Evolutionary conservation across 2,888 invertebrate genomes (phyloP), one percentile per base, ranked within the genome.

Genomic region (Caenorhabditis zanzibari): DNA sequence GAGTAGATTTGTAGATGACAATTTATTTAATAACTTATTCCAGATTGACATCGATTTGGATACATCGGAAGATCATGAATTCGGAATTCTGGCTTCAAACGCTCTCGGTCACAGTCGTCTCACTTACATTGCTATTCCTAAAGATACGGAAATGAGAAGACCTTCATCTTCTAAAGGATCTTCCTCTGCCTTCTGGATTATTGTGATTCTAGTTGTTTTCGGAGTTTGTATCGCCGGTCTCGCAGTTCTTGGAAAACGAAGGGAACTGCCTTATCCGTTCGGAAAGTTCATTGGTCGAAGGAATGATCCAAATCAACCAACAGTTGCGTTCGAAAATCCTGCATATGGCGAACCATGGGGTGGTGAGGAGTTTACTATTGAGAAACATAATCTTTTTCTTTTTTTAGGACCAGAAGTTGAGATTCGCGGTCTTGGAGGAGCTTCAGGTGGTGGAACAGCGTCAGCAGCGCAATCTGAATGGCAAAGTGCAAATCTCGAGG

Each of bases 301-400:
- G 22, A 79, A 79, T 44, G 79, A 79, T 44, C 38, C 66, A 9
- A 85, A 86, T 54, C 86, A 89, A 59, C 87, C 88, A 10, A 82
- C 86, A 1, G 88, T 88, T 0, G 88, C 88, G 6, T 89, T 89
- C 52, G 88, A 89, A 59, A 89, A 89, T 79, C 88, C 88, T 1
- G 88, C 86, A 0, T 88, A 82, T 32, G 85, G 84, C 61, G 77
- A 77, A 44, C 77, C 77, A 16, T 77, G 77, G 77, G 44, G 41
- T 41, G 77, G 73, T 73, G 41, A 69, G 74, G 63, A 10, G 3
- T 26, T 72, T 0, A 12, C 14, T 61, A 10, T 32, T 26, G 3
- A 5, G 19, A 52, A 19, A 10, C 6, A 38, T 2, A 32, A 38
- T 10, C 38, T 38, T 6, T 10, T 38, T 10, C 6, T 2, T 12